phyloP scores from a whole-genome alignment of 2,888 invertebrate genomes.

The Thereva nobilitata region DNA sequence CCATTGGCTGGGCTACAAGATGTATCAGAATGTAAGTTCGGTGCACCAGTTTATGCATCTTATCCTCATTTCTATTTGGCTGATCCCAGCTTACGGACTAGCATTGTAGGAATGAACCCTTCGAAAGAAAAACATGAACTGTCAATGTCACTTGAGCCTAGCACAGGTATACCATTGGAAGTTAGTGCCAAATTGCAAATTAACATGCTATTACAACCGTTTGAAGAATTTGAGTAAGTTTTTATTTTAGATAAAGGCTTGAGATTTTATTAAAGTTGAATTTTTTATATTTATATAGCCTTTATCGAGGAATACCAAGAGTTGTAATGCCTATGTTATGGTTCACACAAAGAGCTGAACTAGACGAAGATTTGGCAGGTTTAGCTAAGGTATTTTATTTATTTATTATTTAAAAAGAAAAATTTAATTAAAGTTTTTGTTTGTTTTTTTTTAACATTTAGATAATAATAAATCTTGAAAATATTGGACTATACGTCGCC shows the following conservation, averaged over 20 bases:
- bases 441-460: constrained; percentile 41
- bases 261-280: background rate
- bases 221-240: constrained; percentile 63
- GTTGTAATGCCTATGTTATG: constrained; percentile 74
- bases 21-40: constrained; percentile 73
- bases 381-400: constrained; percentile 49
- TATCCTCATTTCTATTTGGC: constrained; percentile 81
- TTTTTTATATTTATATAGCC: constrained; percentile 56
- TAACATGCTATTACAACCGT: constrained; percentile 66
- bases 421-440: background rate
- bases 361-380: constrained; percentile 64
- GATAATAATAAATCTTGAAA: constrained; percentile 51
- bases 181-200: constrained; percentile 78
- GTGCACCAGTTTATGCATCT: constrained; percentile 82
- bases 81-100: constrained; percentile 67
- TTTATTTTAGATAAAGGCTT: background rate
- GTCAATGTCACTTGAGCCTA: constrained; percentile 71
- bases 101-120: constrained; percentile 71
- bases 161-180: constrained; percentile 75
- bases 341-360: constrained; percentile 70
- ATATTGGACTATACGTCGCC: constrained; percentile 52
- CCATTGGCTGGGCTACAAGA: constrained; percentile 68
- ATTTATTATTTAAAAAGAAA: background rate
- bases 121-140: constrained; percentile 68
- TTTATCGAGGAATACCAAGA: constrained; percentile 61